These are phyloP conservation scores for Euproctis similis DNA, from an alignment of 2,888 invertebrate genomes.

Conservation along the genomic window DNA sequence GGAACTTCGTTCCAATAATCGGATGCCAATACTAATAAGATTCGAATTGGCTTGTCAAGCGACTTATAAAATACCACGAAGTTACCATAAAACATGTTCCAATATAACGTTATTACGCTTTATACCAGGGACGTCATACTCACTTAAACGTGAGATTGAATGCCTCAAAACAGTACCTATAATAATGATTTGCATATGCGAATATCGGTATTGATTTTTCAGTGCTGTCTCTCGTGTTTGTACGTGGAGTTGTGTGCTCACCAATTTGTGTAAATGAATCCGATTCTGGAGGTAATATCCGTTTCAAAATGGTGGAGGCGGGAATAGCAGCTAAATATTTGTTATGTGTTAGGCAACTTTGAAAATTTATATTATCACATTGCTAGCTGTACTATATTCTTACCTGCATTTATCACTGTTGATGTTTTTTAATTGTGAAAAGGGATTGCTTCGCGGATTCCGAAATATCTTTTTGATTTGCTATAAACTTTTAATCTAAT, in stretches of 20 bases:
- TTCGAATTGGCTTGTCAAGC: conserved; percentile 13
- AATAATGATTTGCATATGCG: no score
- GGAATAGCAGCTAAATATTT: background rate
- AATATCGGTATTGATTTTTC: conserved; percentile 34
- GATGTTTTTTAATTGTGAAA: no score
- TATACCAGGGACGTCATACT: conserved; percentile 27
- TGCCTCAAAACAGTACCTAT: conserved; percentile 22
- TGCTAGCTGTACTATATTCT: no score
- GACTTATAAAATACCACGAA: conserved; percentile 23
- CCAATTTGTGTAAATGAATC: conserved; percentile 9
- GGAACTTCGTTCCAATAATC: no score
- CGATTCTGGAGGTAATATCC: conserved; percentile 7
- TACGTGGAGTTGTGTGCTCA: conserved; percentile 8
- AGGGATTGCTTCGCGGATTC: no score
- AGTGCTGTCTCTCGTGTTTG: conserved; percentile 18
- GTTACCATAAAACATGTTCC: conserved; percentile 27
- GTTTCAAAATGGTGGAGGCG: conserved; percentile 1
- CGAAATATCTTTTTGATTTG: no score
- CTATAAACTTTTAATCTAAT: no score
- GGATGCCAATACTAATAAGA: no score
- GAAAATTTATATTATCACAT: no score
- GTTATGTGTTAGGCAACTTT: no score
- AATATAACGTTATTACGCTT: conserved; percentile 32
- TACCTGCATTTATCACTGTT: no score
- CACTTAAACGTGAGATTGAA: conserved; percentile 36